These are phyloP conservation scores for Troides helena DNA, from an alignment of 2,888 invertebrate genomes.

Conservation along the genomic window DNA sequence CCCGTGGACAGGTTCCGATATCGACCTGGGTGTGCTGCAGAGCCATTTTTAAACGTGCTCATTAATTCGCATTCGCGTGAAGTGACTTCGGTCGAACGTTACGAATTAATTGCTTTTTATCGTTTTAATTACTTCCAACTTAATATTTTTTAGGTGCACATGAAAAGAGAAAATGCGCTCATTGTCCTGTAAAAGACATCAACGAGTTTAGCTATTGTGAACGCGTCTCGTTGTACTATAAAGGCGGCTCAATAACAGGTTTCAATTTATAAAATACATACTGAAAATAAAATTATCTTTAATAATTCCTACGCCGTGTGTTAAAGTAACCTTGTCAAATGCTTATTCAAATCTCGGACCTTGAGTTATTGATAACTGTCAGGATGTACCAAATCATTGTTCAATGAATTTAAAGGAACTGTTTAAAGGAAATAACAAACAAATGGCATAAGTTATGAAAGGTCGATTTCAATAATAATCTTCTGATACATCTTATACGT, in stretches of 20 bases:
- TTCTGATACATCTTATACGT: background rate
- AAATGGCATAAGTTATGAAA: conserved; percentile 20
- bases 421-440: conserved; percentile 27
- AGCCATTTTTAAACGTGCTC: conserved; percentile 63
- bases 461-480: conserved; percentile 21
- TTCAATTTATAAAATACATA: background rate
- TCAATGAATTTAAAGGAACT: conserved; percentile 38
- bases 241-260: background rate
- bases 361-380: conserved; percentile 67
- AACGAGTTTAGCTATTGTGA: conserved; percentile 11
- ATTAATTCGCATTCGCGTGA: conserved; percentile 62
- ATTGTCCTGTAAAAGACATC: conserved; percentile 26
- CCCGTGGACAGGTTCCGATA: conserved; percentile 65
- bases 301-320: conserved; percentile 36
- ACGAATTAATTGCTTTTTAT: conserved; percentile 42
- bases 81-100: conserved; percentile 50
- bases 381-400: conserved; percentile 65
- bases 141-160: background rate
- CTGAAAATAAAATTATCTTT: background rate
- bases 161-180: background rate
- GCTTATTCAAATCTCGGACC: conserved; percentile 55
- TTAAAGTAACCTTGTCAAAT: conserved; percentile 63
- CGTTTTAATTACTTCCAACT: conserved; percentile 4
- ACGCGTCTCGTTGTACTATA: background rate
- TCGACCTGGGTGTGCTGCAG: conserved; percentile 68